Evolutionary conservation across 2,888 invertebrate species (phyloP).

Genomic region (Pharmacophagus antenor): DNA sequence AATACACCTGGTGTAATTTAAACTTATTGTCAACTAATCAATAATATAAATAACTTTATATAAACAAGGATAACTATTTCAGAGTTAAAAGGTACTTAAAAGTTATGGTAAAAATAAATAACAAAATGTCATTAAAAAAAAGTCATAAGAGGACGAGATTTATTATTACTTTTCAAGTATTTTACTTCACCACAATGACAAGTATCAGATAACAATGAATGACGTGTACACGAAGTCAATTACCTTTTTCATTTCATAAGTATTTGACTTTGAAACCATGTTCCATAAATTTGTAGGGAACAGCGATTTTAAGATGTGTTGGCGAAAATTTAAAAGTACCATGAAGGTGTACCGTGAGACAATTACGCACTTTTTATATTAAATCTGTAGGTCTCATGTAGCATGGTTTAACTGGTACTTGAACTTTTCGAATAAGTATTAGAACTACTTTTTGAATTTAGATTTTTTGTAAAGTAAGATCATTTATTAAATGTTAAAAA

Average conservation of each 20-base stretch:
- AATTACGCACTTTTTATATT: slow-evolving; percentile 74
- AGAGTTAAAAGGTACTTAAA: not conserved
- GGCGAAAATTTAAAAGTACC: slow-evolving; percentile 60
- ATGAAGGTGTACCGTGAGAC: slow-evolving; percentile 65
- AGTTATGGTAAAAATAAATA: not conserved
- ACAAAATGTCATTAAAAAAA: slow-evolving; percentile 8
- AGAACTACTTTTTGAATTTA: slow-evolving; percentile 39
- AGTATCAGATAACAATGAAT: slow-evolving; percentile 67
- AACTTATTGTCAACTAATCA: not conserved
- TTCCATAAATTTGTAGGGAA: slow-evolving; percentile 48
- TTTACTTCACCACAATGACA: slow-evolving; percentile 60
- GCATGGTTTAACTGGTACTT: slow-evolving; percentile 51
- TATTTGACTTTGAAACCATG: slow-evolving; percentile 49
- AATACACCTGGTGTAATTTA: not conserved
- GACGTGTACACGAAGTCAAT: slow-evolving; percentile 56
- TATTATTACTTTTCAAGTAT: slow-evolving; percentile 47
- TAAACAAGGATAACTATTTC: not conserved
- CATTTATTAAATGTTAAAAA: too few species aligned
- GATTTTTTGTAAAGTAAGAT: not conserved
- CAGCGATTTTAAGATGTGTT: slow-evolving; percentile 53
- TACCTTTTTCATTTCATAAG: slow-evolving; percentile 54
- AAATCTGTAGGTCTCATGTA: slow-evolving; percentile 74
- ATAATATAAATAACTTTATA: not conserved
- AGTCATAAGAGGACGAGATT: slow-evolving; percentile 24
- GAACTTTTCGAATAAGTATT: slow-evolving; percentile 60